phyloP scores from a whole-genome alignment of 1,140 invertebrate genomes.

The Cardiocondyla obscurior region DNA sequence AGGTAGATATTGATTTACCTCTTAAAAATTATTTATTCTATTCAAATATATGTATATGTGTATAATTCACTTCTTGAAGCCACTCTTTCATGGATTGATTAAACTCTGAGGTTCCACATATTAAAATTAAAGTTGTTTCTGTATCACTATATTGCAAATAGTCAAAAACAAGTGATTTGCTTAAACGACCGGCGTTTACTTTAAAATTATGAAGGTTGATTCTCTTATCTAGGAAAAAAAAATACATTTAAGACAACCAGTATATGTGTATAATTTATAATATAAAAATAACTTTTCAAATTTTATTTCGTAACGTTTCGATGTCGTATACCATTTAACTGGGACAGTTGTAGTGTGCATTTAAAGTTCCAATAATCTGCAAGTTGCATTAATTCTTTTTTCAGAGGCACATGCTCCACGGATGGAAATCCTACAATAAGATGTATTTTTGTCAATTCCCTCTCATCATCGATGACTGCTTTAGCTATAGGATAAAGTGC shows the following conservation, averaged over 20 bases:
- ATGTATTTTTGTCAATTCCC: constrained; percentile 84
- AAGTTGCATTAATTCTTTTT: constrained; percentile 82
- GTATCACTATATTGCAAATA: constrained; percentile 58
- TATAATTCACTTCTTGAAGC: constrained; percentile 62
- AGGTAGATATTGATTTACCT: constrained; percentile 25
- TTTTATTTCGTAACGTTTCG: background rate
- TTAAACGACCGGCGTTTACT: constrained; percentile 68
- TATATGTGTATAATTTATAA: constrained; percentile 18
- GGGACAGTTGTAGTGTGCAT: constrained; percentile 82
- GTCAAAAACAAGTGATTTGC: constrained; percentile 61
- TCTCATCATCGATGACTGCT: constrained; percentile 83
- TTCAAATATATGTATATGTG: constrained; percentile 73
- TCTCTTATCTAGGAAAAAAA: constrained; percentile 38
- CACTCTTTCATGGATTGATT: constrained; percentile 70
- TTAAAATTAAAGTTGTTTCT: constrained; percentile 75
- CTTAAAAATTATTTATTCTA: constrained; percentile 46
- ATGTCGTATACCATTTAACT: constrained; percentile 70
- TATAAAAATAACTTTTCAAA: background rate
- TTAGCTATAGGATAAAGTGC: constrained; percentile 85
- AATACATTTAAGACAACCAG: constrained; percentile 61
- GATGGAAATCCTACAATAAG: constrained; percentile 83
- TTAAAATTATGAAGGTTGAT: constrained; percentile 71
- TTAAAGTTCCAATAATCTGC: constrained; percentile 86
- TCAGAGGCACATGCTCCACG: constrained; percentile 83
- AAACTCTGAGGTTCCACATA: constrained; percentile 78